Conservation (phyloP, 2,113 vertebrate genomes). For the Coptodon bakossiorum region DNA sequence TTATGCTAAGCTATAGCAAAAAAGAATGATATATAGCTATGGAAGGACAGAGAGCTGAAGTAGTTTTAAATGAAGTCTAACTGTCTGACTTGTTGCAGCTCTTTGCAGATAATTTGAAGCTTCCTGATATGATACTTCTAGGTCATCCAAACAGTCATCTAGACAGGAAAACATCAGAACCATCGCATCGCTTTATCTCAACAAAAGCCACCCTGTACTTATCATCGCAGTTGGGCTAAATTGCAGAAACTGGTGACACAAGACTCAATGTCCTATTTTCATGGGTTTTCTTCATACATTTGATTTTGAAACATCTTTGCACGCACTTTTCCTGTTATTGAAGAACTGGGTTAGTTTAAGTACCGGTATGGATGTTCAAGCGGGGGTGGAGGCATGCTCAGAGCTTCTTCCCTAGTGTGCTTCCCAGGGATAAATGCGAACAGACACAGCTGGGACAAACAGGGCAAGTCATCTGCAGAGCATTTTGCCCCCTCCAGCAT, state of each 20-base stretch:
- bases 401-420: neutral
- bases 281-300: neutral
- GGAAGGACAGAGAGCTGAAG: neutral
- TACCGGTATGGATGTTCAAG: neutral
- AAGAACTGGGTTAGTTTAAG: slow-evolving; percentile 23
- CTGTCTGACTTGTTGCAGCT: neutral
- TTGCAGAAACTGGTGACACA: slow-evolving; percentile 8
- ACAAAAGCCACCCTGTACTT: neutral
- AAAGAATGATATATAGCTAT: neutral
- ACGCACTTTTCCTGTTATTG: neutral
- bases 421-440: slow-evolving; percentile 5
- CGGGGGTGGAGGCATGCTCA: neutral
- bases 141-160: neutral
- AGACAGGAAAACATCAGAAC: neutral
- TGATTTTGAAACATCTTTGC: neutral
- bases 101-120: neutral
- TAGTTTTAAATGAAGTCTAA: neutral
- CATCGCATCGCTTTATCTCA: neutral
- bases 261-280: neutral
- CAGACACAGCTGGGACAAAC: slow-evolving; percentile 19
- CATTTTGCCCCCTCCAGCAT: neutral
- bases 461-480: neutral
- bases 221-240: neutral
- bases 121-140: neutral
- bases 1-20: neutral